These are phyloP conservation scores for Diceros bicornis DNA, from an alignment of 2,797 vertebrate species.

Conservation along the genomic window DNA sequence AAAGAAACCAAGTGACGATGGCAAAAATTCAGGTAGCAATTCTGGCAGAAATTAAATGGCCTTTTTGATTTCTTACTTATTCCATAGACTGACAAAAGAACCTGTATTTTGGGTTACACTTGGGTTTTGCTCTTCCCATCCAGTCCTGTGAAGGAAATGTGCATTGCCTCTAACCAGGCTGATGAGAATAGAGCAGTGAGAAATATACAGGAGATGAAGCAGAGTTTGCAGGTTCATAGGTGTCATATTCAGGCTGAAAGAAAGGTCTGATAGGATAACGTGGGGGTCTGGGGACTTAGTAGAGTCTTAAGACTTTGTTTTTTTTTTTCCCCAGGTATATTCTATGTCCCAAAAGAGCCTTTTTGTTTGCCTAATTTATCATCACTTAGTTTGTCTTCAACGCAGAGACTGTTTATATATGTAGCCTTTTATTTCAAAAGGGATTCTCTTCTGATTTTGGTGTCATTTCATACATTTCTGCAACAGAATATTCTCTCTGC, in stretches of 20 bases:
- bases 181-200: not conserved
- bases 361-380: not conserved
- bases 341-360: not conserved
- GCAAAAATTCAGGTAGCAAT: not conserved
- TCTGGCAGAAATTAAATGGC: not conserved
- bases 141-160: not conserved
- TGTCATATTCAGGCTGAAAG: not conserved
- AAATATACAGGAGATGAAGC: not conserved
- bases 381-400: not conserved
- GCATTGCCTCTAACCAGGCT: not conserved
- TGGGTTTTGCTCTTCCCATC: not conserved
- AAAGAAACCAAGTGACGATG: not conserved
- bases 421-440: conserved; percentile 52
- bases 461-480: conserved; percentile 39
- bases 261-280: not conserved
- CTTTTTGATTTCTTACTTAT: not conserved
- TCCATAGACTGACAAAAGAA: not conserved
- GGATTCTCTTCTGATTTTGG: conserved; percentile 43
- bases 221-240: not conserved
- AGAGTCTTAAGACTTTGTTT: not conserved
- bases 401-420: not conserved
- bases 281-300: not conserved
- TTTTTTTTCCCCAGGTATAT: not conserved
- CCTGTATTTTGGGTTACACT: not conserved
- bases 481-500: conserved; percentile 32